Evolutionary conservation across 1,140 invertebrate species (phyloP), one percentile per base, ranked within the genome.

Genomic region (Heliconius congener): DNA sequence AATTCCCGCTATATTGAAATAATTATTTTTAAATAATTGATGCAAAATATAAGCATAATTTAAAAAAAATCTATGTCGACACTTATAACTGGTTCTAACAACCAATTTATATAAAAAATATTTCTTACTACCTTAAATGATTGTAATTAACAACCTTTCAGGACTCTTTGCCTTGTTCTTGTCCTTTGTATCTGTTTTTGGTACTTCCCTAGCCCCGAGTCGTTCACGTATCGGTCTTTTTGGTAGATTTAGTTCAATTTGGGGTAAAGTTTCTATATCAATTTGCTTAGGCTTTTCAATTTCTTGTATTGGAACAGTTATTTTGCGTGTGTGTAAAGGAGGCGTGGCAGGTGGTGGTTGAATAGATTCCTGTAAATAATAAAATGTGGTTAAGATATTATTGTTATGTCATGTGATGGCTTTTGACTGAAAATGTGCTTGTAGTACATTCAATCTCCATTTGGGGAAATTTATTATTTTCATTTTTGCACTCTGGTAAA

Each of bases 181-280:
- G 82, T 88, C 85, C 80, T 87, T 88, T 2, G 72, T 74, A 81
- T 90, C 85, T 50, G 73, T 23, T 76, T 88, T 89, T 34, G 78
- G 11, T 50, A 81, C 76, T 70, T 90, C 85, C 13, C 87, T 85
- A 39, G 84, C 83, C 16, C 93, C 93, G 0, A 95, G 87, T 60
- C 94, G 88, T 70, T 95, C 94, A 78, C 94, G 89, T 4, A 94
- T 83, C 4, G 94, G 93, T 76, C 94, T 90, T 86, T 95, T 95
- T 11, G 94, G 94, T 16, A 95, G 88, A 78, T 94, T 94, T 18
- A 95, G 80, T 84, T 95, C 94, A 73, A 95, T 95, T 81, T 94
- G 92, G 0, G 94, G 94, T 42, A 95, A 81, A 6, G 77, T 85
- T 75, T 93, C 60, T 27, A 66, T 66, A 0, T 72, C 90, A 66